Conservation (phyloP, 2,113 vertebrate species). For the Dipodomys spectabilis region DNA sequence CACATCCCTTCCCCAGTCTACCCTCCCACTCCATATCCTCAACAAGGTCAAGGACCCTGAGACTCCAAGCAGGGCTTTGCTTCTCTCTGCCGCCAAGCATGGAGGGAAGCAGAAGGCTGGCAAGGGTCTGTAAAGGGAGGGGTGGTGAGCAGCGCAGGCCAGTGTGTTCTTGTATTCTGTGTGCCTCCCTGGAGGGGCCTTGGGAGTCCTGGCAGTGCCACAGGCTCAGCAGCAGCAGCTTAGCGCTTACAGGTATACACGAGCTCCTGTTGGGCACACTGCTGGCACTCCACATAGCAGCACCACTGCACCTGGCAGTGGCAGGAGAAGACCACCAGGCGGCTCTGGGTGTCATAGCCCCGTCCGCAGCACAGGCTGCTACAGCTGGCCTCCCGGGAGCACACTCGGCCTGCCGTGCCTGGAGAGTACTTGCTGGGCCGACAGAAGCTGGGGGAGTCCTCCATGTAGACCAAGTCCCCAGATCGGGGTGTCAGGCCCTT, state of each 20-base stretch:
- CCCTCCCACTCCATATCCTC: slow-evolving; percentile 13
- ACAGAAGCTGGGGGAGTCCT: slow-evolving; percentile 98
- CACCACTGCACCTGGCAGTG: slow-evolving; percentile 99
- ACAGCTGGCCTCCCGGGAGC: slow-evolving; percentile 95
- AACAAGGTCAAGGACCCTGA: neutral
- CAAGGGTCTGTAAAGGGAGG: neutral
- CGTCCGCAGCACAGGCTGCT: slow-evolving; percentile 97
- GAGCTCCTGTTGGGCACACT: slow-evolving; percentile 95
- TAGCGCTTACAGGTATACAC: slow-evolving; percentile 97
- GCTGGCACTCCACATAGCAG: slow-evolving; percentile 98
- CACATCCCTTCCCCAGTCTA: neutral
- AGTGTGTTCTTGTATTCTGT: fast-evolving
- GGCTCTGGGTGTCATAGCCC: slow-evolving; percentile 97
- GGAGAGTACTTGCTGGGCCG: slow-evolving; percentile 94
- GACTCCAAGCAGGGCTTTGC: neutral
- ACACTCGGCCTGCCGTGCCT: slow-evolving; percentile 93
- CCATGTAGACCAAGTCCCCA: slow-evolving; percentile 94
- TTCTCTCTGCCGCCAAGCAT: neutral
- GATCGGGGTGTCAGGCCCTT: slow-evolving; percentile 87
- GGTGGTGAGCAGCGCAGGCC: neutral
- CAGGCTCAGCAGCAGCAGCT: neutral
- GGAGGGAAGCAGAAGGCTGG: neutral
- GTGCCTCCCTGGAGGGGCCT: neutral
- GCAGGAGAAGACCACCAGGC: slow-evolving; percentile 95
- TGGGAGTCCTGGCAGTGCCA: neutral